Percentiles rank a stretch among this genome's conserved stretches.
Evolutionary conservation across 2,113 vertebrate species (phyloP).

Genomic region (Poeciliopsis prolifica): DNA sequence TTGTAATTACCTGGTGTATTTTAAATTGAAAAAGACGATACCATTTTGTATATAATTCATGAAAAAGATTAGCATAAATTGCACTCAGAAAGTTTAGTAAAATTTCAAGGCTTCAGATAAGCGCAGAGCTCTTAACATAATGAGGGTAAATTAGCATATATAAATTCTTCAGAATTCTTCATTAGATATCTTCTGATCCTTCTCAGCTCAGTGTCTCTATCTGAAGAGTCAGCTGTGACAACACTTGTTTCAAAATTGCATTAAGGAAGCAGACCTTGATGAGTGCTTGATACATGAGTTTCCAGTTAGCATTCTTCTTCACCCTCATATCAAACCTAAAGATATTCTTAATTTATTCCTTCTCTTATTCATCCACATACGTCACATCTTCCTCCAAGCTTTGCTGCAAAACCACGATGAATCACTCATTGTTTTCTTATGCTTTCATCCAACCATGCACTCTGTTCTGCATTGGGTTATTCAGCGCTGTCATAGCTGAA

Average conservation of each 20-base stretch:
- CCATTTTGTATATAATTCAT: slow-evolving; percentile 26
- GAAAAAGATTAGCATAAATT: slow-evolving; percentile 33
- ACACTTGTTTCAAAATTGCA: slow-evolving; percentile 29
- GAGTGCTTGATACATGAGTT: slow-evolving; percentile 30
- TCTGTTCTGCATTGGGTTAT: slow-evolving; percentile 51
- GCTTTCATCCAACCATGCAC: slow-evolving; percentile 50
- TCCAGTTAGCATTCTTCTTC: slow-evolving; percentile 24
- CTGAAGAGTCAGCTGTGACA: slow-evolving; percentile 53
- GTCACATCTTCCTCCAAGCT: slow-evolving; percentile 29
- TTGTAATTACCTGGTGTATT: slow-evolving; percentile 14
- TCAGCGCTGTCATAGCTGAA: slow-evolving; percentile 63
- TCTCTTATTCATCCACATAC: slow-evolving; percentile 22
- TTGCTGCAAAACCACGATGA: slow-evolving; percentile 28
- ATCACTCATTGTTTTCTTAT: slow-evolving; percentile 60
- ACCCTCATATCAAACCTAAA: slow-evolving; percentile 19
- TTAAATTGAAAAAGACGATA: slow-evolving; percentile 2
- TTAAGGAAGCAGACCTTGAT: slow-evolving; percentile 20
- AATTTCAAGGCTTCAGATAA: slow-evolving; percentile 13
- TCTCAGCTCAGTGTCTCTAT: slow-evolving; percentile 1
- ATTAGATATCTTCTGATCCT: slow-evolving; percentile 33
- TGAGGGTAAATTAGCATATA: slow-evolving; percentile 35
- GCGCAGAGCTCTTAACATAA: slow-evolving; percentile 20
- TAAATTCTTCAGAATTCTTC: slow-evolving; percentile 23
- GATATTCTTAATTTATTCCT: slow-evolving; percentile 19
- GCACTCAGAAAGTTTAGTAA: slow-evolving; percentile 37